phyloP scores from a whole-genome alignment of 2,113 vertebrate species.

The Pan paniscus region DNA sequence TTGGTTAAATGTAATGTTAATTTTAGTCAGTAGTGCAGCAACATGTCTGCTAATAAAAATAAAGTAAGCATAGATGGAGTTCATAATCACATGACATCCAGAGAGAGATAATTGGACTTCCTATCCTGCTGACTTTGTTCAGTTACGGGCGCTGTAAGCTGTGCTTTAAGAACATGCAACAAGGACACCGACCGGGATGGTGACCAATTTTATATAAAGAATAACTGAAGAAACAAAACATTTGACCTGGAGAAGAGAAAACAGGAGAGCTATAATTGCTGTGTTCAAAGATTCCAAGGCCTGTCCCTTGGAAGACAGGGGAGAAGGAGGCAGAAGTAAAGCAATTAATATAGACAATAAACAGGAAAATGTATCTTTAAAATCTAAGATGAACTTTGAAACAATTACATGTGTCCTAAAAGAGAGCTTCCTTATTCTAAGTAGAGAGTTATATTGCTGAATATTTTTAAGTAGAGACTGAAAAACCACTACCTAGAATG shows the following conservation, averaged over 20 bases:
- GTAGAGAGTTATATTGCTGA: background rate
- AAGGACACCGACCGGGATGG: background rate
- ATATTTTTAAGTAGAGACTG: background rate
- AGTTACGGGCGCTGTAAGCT: background rate
- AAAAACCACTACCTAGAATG: background rate
- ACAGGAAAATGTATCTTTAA: background rate
- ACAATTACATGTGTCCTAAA: background rate
- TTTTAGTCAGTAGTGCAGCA: background rate
- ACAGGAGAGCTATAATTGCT: no score
- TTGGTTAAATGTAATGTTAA: background rate
- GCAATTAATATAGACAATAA: background rate
- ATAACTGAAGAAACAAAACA: background rate
- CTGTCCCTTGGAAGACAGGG: background rate
- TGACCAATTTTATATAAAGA: background rate
- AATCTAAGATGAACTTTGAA: background rate
- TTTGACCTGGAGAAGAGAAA: background rate
- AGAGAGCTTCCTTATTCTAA: background rate
- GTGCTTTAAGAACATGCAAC: background rate
- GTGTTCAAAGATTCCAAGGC: background rate
- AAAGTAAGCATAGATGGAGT: background rate
- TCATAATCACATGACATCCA: background rate
- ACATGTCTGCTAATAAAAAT: background rate
- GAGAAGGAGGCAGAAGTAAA: background rate
- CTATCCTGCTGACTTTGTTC: background rate
- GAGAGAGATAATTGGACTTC: background rate